Conservation (phyloP, 2,113 vertebrate genomes). For the Ursus arctos region DNA sequence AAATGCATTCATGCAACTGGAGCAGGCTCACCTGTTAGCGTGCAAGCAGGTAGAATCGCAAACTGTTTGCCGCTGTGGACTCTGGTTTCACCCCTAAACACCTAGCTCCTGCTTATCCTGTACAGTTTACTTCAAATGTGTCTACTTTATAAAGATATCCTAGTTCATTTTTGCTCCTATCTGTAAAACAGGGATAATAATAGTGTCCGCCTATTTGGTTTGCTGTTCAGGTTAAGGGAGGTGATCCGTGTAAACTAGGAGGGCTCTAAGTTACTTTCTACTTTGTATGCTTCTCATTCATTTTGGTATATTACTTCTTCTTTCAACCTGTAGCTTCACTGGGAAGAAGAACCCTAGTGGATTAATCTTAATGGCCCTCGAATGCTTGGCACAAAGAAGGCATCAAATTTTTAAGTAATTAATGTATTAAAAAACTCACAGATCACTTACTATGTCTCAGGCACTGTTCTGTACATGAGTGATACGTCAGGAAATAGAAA, state of each 20-base stretch:
- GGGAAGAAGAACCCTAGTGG: not conserved
- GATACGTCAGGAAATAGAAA: not conserved
- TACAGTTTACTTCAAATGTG: not conserved
- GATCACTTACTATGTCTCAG: not conserved
- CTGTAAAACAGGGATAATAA: not conserved
- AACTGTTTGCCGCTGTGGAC: not conserved
- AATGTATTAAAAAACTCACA: not conserved
- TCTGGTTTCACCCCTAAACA: not conserved
- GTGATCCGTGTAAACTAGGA: not conserved
- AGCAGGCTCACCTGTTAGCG: not conserved
- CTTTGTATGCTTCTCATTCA: constrained; percentile 14
- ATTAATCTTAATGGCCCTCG: not conserved
- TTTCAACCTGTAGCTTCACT: not conserved
- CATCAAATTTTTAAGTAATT: not conserved
- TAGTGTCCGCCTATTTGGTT: not conserved
- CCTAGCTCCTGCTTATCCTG: not conserved
- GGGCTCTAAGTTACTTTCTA: not conserved
- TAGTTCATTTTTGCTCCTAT: not conserved
- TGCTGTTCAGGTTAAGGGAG: not conserved
- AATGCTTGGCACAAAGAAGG: not conserved
- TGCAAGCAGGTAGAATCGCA: not conserved
- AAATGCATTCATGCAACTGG: not conserved
- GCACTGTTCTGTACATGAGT: not conserved
- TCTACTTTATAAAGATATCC: not conserved
- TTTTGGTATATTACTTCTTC: not conserved